Evolutionary conservation across 2,888 invertebrate species (phyloP), one percentile per base, ranked within the genome.

Genomic region (Clitarchus hookeri): DNA sequence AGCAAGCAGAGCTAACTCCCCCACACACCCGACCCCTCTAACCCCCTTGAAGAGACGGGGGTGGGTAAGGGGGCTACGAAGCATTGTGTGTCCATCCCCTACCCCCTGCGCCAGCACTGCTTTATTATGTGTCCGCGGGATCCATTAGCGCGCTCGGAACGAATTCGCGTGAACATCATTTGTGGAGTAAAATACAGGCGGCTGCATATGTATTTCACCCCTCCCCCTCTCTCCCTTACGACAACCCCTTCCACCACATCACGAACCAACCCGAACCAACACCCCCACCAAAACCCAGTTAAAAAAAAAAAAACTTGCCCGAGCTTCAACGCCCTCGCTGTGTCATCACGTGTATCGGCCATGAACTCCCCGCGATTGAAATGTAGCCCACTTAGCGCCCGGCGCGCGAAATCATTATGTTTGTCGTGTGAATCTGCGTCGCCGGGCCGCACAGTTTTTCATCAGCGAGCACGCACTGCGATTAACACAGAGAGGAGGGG

Each of bases 171-270:
- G 65, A 65, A 65, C 65, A 65, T 65, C 65, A 65, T 65, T 65
- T 65, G 65, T 65, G 65, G 65, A 65, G 65, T 65, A 65, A 65
- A 65, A 65, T 65, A 65, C 65, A 19, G 65, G 65, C 65, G 65
- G 65, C 19, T 16, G 65, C 65, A 65, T 65, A 65, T 65, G 65
- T 65, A 65, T 65, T 65, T 65, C 65, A 65, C 65, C 16, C 11
- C 65, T 16, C 65, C 65, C 23, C 65, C 13, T 23, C 65, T 9
- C 6, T 16, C 16, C 19, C 65, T 16, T 23, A 19, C 13, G 19
- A 12, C 65, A 9, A 48, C 48, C 48, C 48, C 12, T 9, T 6
- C 48, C 48, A 48, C 48, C 48, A 48, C 48, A 12, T 48, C 48
- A 12, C 48, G 6, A n/a, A n/a, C 8, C 48, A 12, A 48, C 48